Evolutionary conservation across 2,797 vertebrate species (phyloP).

Genomic region (Cossypha heuglini): DNA sequence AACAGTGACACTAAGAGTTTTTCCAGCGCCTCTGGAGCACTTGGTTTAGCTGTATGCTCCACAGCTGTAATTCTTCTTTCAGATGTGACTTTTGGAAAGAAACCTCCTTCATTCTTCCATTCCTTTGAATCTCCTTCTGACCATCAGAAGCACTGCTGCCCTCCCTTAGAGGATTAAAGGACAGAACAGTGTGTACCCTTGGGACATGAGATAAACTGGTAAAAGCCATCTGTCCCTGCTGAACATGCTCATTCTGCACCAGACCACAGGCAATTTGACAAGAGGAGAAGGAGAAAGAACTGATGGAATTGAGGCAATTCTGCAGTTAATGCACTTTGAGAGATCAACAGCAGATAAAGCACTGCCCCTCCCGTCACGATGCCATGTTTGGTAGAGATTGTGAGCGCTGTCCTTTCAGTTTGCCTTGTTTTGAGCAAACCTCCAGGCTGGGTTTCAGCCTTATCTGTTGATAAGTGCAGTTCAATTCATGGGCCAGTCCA

Average conservation of each 20-base stretch:
- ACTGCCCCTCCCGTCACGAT: neutral
- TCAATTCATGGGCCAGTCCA: neutral
- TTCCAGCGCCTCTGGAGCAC: neutral
- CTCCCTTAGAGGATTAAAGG: neutral
- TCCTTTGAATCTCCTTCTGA: neutral
- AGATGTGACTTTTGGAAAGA: neutral
- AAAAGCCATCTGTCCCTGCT: neutral
- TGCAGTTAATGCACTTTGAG: neutral
- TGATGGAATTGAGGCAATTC: neutral
- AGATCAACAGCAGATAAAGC: neutral
- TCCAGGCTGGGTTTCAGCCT: neutral
- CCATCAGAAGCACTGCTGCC: neutral
- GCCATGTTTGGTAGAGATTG: neutral
- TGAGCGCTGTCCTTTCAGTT: neutral
- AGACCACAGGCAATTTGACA: accelerated
- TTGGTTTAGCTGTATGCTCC: neutral
- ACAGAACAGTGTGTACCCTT: neutral
- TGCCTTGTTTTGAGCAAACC: neutral
- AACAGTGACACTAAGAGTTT: neutral
- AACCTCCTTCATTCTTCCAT: neutral
- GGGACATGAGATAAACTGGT: neutral
- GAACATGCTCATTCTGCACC: neutral
- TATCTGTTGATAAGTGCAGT: neutral
- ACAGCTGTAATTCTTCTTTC: neutral
- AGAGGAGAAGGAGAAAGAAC: neutral